phyloP scores from a whole-genome alignment of 2,888 invertebrate species.

The Calameuta idolon region DNA sequence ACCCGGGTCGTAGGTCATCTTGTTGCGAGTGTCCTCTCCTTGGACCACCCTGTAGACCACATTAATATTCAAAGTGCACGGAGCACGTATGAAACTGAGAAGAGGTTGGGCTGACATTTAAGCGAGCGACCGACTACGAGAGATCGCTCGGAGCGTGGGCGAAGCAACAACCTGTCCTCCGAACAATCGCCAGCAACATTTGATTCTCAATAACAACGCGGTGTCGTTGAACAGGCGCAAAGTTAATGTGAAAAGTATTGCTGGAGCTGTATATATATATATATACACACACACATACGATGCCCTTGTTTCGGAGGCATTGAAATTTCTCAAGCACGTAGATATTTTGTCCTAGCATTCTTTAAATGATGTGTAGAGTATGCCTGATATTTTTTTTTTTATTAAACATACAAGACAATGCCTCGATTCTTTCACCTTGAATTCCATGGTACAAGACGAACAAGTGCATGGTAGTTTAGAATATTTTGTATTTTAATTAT shows the following conservation, averaged over 20 bases:
- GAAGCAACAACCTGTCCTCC: constrained; percentile 42
- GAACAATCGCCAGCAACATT: constrained; percentile 44
- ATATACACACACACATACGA: background rate
- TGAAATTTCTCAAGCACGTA: background rate
- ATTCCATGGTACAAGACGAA: background rate
- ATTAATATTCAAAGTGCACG: constrained; percentile 54
- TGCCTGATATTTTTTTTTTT: background rate
- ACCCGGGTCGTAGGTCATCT: background rate
- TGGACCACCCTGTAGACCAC: constrained; percentile 54
- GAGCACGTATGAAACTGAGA: constrained; percentile 40
- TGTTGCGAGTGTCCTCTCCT: constrained; percentile 16
- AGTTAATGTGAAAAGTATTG: background rate
- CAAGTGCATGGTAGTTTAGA: background rate
- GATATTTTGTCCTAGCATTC: background rate
- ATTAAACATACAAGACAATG: background rate
- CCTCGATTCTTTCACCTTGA: background rate
- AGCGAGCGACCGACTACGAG: constrained; percentile 37
- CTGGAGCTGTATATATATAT: background rate
- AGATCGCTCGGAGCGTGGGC: constrained; percentile 38
- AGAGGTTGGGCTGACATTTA: constrained; percentile 47
- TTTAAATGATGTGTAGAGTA: background rate
- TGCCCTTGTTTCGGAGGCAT: background rate
- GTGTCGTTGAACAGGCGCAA: background rate
- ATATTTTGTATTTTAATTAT: background rate
- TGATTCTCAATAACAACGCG: constrained; percentile 41